Conservation (phyloP, 2,888 invertebrate species). For the Bellardia pandia region DNA sequence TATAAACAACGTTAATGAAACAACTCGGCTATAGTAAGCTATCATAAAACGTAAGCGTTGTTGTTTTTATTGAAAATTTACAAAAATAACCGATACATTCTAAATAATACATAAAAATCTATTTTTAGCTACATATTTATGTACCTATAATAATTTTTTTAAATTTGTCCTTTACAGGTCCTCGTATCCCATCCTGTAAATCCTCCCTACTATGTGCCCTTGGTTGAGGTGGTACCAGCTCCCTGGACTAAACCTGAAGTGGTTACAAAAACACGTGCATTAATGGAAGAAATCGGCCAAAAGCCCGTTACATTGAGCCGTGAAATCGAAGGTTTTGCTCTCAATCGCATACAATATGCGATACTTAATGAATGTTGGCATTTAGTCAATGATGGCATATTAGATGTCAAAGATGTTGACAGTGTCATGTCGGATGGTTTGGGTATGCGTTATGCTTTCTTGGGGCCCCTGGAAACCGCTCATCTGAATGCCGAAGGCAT, state of each 20-base stretch:
- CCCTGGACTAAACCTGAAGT: slow-evolving; percentile 95
- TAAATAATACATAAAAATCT: no score
- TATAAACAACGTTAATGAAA: background rate
- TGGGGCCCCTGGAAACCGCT: slow-evolving; percentile 96
- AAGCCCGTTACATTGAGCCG: slow-evolving; percentile 93
- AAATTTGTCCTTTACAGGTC: slow-evolving; percentile 75
- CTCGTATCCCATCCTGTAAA: slow-evolving; percentile 96
- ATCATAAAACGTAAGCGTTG: background rate
- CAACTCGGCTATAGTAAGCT: background rate
- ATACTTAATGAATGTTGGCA: slow-evolving; percentile 97
- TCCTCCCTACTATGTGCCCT: slow-evolving; percentile 97
- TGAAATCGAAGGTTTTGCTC: slow-evolving; percentile 96
- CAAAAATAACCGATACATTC: no score
- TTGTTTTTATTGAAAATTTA: no score
- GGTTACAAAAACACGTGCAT: slow-evolving; percentile 88
- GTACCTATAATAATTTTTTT: background rate
- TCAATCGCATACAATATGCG: slow-evolving; percentile 97
- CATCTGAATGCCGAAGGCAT: slow-evolving; percentile 97
- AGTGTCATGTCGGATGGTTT: slow-evolving; percentile 97
- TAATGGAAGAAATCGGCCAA: slow-evolving; percentile 95
- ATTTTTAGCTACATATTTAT: background rate
- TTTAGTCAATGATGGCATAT: slow-evolving; percentile 92
- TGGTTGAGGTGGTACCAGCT: slow-evolving; percentile 97
- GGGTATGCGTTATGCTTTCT: slow-evolving; percentile 97
- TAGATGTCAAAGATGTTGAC: slow-evolving; percentile 94